Evolutionary conservation across 2,888 invertebrate species (phyloP).

Genomic region (Apocheima hispidaria): DNA sequence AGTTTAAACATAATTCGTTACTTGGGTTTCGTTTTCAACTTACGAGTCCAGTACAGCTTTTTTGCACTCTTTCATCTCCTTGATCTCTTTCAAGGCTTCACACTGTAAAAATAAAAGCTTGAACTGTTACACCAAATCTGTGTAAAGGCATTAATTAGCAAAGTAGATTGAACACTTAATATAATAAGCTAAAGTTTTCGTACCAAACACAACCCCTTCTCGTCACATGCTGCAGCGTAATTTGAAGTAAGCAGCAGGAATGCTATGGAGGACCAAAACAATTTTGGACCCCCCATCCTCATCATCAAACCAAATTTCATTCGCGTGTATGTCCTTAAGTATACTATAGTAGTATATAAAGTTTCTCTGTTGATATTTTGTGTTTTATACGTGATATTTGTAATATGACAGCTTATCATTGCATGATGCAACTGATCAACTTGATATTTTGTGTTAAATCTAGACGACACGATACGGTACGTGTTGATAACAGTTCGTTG

Average conservation of each 20-base stretch:
- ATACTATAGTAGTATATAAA: slow-evolving; percentile 51
- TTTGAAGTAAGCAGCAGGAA: slow-evolving; percentile 60
- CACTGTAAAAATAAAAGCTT: slow-evolving; percentile 56
- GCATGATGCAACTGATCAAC: slow-evolving; percentile 31
- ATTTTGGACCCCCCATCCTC: slow-evolving; percentile 68
- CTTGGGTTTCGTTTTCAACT: slow-evolving; percentile 49
- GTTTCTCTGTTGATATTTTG: slow-evolving; percentile 41
- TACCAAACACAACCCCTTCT: slow-evolving; percentile 76
- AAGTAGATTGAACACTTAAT: neutral
- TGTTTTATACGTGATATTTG: slow-evolving; percentile 53
- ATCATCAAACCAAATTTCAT: slow-evolving; percentile 29
- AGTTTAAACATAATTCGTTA: neutral
- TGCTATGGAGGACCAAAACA: slow-evolving; percentile 74
- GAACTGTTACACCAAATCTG: neutral
- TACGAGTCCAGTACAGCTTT: slow-evolving; percentile 72
- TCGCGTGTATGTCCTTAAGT: slow-evolving; percentile 17
- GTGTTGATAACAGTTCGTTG: slow-evolving; percentile 50
- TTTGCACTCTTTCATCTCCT: slow-evolving; percentile 78
- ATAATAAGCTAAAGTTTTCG: neutral
- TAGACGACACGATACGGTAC: slow-evolving; percentile 46
- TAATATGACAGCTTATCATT: slow-evolving; percentile 26
- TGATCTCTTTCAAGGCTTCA: slow-evolving; percentile 76
- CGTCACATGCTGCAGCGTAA: slow-evolving; percentile 65
- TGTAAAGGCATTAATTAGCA: neutral
- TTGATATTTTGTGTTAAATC: slow-evolving; percentile 46